Percentiles rank a stretch among this genome's conserved stretches.
Evolutionary conservation across 2,113 vertebrate genomes (phyloP).

Genomic region (Centrocercus urophasianus): DNA sequence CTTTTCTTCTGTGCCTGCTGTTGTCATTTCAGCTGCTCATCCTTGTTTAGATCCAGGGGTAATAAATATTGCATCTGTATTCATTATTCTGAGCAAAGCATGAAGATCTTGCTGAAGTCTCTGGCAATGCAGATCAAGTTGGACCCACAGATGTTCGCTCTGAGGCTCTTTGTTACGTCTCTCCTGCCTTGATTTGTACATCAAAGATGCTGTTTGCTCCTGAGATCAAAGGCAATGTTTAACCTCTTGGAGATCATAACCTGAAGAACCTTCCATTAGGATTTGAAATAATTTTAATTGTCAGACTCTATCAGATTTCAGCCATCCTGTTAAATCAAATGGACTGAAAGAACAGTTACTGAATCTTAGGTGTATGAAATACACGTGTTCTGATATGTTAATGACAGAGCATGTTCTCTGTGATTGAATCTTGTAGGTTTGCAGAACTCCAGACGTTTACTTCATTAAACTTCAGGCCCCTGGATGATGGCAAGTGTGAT

Average conservation of each 20-base stretch:
- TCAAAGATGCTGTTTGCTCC: constrained; percentile 59
- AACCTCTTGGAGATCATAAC: constrained; percentile 64
- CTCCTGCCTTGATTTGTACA: constrained; percentile 65
- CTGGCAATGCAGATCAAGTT: constrained; percentile 31
- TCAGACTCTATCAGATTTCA: constrained; percentile 38
- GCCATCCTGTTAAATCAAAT: constrained; percentile 9
- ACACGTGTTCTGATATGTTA: background rate
- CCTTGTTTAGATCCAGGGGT: constrained; percentile 21
- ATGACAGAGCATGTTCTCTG: constrained; percentile 12
- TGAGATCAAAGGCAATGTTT: constrained; percentile 67
- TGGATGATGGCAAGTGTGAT: constrained; percentile 88
- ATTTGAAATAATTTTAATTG: constrained; percentile 55
- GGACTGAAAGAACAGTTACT: background rate
- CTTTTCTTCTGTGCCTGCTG: background rate
- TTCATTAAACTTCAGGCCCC: constrained; percentile 83
- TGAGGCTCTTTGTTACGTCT: background rate
- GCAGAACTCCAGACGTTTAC: constrained; percentile 92
- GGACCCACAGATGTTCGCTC: background rate
- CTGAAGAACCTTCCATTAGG: constrained; percentile 48
- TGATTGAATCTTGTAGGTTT: constrained; percentile 83
- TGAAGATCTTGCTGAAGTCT: constrained; percentile 18
- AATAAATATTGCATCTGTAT: background rate
- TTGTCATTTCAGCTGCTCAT: background rate
- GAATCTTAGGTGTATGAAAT: background rate
- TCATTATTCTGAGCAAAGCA: constrained; percentile 20